Base-by-base conservation (phyloP, 2,797 vertebrate species). In the Melanotaenia parkinsoni region DNA sequence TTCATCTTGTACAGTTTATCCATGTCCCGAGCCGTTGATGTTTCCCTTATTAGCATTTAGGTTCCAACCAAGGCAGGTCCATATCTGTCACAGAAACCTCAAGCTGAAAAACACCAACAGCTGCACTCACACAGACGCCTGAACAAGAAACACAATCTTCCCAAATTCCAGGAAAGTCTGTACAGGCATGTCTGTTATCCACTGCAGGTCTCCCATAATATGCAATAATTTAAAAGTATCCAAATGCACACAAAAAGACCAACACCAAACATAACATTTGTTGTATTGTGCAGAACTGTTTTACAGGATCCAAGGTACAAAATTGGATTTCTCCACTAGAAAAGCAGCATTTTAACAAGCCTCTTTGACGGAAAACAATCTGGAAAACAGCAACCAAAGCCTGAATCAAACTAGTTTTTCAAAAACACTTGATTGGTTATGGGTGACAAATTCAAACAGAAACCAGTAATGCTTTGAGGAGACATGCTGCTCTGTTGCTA, bases 31-130 rank as follows among this genome's bases (percentile, higher is more conserved):
- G 10, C 16, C 0, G 4, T 60, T 72, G 32, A n/a, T 16, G 24
- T 35, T 54, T 10, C 1, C 5, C 37, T 33, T 20, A 63, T 47
- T 12, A 24, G 50, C 11, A 40, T 3, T 50, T 69, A 51, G 26
- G 0, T 47, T 32, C 33, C 20, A 70, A 63, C 12, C 20, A 35
- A 73, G 6, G 12, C 7, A 33, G 14, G 20, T 65, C 33, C 22
- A 73, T n/a, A 53, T 51, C 14, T 28, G 28, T 64, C 50, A 38
- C 24, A 28, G 45, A 22, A 35, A 70, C 11, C 58, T 64, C 40
- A 68, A n/a, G 35, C 1, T 14, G 2, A 9, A 59, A 30, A 53
- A 5, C 30, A 43, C 8, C 32, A 53, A 37, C 16, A 22, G 5
- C 8, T 14, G 30, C 13, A 32, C 62, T 38, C 33, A 24, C 5